Conservation (phyloP, 2,113 vertebrate genomes). For the Orthonyx spaldingii region DNA sequence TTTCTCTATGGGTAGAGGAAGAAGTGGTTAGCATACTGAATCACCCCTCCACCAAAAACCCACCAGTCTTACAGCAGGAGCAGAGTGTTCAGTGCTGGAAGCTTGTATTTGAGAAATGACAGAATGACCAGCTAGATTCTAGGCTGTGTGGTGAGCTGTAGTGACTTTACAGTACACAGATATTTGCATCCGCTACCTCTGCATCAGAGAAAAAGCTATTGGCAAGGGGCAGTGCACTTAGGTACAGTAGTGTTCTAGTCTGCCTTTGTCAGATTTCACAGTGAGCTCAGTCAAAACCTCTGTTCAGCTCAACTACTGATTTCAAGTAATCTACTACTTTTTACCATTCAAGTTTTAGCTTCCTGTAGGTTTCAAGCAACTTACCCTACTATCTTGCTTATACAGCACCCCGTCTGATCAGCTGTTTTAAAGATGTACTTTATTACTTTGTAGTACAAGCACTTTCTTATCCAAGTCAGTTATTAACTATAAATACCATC, state of each 20-base stretch:
- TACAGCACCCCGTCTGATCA: background rate
- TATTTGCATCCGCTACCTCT: background rate
- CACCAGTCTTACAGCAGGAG: background rate
- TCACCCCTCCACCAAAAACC: background rate
- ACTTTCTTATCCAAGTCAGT: background rate
- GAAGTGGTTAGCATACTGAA: background rate
- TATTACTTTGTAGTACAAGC: background rate
- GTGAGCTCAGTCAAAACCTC: background rate
- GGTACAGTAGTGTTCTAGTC: background rate
- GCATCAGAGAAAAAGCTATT: background rate
- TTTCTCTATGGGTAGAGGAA: background rate
- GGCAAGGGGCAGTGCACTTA: background rate
- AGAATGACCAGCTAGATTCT: background rate
- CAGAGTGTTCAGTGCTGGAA: background rate
- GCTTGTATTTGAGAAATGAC: background rate
- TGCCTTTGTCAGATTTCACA: background rate
- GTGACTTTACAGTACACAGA: background rate
- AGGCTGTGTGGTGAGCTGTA: background rate
- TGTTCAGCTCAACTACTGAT: background rate
- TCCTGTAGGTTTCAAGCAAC: background rate
- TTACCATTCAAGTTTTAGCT: background rate
- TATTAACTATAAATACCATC: background rate
- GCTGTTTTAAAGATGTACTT: background rate
- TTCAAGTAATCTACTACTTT: background rate
- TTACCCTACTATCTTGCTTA: background rate